These are phyloP conservation scores for Ptychobarbus kaznakovi DNA, from an alignment of 2,797 vertebrate genomes.

Conservation along the genomic window DNA sequence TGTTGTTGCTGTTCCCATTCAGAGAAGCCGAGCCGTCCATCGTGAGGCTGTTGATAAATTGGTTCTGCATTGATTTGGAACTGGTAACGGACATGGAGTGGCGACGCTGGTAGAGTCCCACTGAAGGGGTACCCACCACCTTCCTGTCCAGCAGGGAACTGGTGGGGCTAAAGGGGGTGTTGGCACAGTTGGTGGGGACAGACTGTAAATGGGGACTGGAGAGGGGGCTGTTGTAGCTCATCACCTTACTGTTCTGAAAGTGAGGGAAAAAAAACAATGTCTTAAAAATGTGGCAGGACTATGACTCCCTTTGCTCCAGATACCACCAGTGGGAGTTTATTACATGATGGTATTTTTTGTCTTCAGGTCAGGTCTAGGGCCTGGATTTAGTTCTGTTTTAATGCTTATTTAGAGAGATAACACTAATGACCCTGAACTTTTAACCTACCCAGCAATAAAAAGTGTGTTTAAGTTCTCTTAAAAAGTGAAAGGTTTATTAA, in stretches of 20 bases:
- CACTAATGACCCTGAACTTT: conserved; percentile 3
- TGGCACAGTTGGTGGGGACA: conserved; percentile 59
- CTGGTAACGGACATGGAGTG: conserved; percentile 82
- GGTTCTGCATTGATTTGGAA: conserved; percentile 83
- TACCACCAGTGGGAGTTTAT: conserved; percentile 2
- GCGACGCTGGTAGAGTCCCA: conserved; percentile 79
- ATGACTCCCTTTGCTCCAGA: background rate
- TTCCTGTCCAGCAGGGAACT: conserved; percentile 88
- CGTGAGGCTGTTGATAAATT: conserved; percentile 82
- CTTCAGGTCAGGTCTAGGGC: background rate
- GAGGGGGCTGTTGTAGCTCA: conserved; percentile 75
- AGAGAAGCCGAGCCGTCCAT: conserved; percentile 68
- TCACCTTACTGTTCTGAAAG: conserved; percentile 83
- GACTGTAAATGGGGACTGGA: conserved; percentile 66
- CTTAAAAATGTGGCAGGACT: conserved; percentile 4
- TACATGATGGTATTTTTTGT: background rate
- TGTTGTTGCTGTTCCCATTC: conserved; percentile 74
- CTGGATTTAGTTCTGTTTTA: background rate
- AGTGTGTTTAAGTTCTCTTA: background rate
- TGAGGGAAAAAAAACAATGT: conserved; percentile 51
- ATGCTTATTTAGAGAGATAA: background rate
- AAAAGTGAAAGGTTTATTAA: conserved; percentile 8
- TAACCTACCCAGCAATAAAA: conserved; percentile 3
- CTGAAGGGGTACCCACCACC: conserved; percentile 81
- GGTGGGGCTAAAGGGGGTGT: conserved; percentile 67